These are phyloP conservation scores for Drosophila sproati DNA, from an alignment of 1,140 invertebrate genomes.

Conservation along the genomic window DNA sequence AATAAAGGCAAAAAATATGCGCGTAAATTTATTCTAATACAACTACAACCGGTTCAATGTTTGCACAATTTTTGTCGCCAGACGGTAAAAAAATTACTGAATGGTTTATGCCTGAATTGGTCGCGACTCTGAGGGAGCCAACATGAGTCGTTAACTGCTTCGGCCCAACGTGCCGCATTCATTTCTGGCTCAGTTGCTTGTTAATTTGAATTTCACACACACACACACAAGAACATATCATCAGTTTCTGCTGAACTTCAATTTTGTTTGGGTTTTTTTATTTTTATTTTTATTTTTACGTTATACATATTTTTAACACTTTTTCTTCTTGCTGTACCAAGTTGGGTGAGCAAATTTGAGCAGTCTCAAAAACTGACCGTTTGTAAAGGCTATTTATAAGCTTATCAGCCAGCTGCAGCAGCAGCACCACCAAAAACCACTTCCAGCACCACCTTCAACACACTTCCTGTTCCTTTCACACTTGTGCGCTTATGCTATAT, in stretches of 20 bases:
- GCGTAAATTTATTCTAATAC: slow-evolving; percentile 26
- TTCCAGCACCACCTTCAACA: slow-evolving; percentile 27
- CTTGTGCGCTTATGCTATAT: slow-evolving; percentile 60
- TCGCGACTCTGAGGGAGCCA: slow-evolving; percentile 14
- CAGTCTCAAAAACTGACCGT: background rate
- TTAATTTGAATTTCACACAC: slow-evolving; percentile 78
- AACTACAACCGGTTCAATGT: slow-evolving; percentile 80
- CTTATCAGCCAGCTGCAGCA: slow-evolving; percentile 27
- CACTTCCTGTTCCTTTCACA: slow-evolving; percentile 48
- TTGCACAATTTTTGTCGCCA: slow-evolving; percentile 79
- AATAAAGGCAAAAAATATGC: slow-evolving; percentile 8
- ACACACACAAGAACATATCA: background rate
- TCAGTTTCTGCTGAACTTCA: slow-evolving; percentile 10
- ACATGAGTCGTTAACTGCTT: slow-evolving; percentile 32
- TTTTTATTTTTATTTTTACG: background rate
- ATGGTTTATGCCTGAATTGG: slow-evolving; percentile 43
- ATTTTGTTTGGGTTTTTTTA: slow-evolving; percentile 17
- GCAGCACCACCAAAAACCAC: background rate
- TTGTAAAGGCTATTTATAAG: slow-evolving; percentile 1
- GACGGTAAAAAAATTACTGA: slow-evolving; percentile 71
- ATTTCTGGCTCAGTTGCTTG: slow-evolving; percentile 54
- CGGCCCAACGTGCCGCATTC: slow-evolving; percentile 63
- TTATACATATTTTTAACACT: slow-evolving; percentile 55
- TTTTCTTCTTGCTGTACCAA: slow-evolving; percentile 33
- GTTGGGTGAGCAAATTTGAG: slow-evolving; percentile 12